Base-by-base conservation (phyloP, 2,113 vertebrate species). In the Geococcyx californianus region DNA sequence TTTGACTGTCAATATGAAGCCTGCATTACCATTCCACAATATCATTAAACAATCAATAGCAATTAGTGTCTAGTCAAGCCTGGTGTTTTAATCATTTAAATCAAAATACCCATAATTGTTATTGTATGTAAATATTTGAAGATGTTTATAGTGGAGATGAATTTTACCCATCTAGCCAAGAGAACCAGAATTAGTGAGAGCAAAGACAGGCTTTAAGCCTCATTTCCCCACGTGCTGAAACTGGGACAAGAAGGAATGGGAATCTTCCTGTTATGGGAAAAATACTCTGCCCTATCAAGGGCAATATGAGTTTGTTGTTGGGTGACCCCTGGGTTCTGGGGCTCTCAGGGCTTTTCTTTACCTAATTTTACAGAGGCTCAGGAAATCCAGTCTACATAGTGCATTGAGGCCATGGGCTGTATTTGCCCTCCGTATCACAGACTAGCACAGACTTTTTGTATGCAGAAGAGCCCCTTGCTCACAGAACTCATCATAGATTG, bases 11-110 rank as follows among this genome's bases (percentile, higher is more conserved):
- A 96, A 97, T 97, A 97, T 94, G 95, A 97, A 97, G 95, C 91
- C 95, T 82, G 90, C 96, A 96, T 96, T 96, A 84, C 91, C 84
- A 95, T 96, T 96, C 95, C 92, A 96, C 97, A 94, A 96, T 97
- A 97, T 97, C 96, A 97, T 97, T 97, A 97, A 95, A 94, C 93
- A 97, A 97, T 97, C 97, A 97, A 97, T 97, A 97, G 95, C 97
- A 97, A 97, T 97, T 97, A 97, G 97, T 96, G 95, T 96, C 95
- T 97, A 96, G 95, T 96, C 94, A 96, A 96, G 95, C 96, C 84
- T 94, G 85, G 94, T 96, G 95, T 97, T 97, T 97, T 97, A 97
- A 97, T 97, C 97, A 95, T 95, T 97, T 95, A 87, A 96, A 97
- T 97, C 97, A 97, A 97, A 96, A 97, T 91, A 88, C 89, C 93